Percentiles rank a stretch among this genome's conserved stretches.
Conservation (phyloP, 64 coral and sea anemone genomes). For the Astreopora myriophthalma region DNA sequence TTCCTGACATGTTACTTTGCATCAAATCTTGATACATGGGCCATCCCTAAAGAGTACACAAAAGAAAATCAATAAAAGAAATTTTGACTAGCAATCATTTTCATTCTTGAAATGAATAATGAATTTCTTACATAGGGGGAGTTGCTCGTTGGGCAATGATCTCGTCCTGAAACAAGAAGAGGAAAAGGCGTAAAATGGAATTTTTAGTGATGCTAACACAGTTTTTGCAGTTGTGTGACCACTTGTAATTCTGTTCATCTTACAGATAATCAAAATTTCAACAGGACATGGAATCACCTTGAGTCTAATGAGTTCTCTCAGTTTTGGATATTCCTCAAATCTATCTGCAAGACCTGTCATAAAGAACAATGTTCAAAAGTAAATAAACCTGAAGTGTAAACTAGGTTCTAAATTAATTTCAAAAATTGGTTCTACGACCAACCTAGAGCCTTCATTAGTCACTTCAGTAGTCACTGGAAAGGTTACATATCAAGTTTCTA, state of each 20-base stretch:
- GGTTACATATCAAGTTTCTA: not conserved
- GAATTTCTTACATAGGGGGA: slow-evolving; percentile 90
- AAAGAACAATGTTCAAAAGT: not conserved
- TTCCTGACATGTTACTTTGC: no score
- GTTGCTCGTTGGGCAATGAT: slow-evolving; percentile 87
- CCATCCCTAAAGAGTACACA: no score
- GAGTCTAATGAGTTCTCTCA: slow-evolving; percentile 92
- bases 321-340: slow-evolving; percentile 98
- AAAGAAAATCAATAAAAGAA: not conserved
- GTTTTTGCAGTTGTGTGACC: no score
- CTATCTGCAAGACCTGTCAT: slow-evolving; percentile 87
- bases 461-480: no score
- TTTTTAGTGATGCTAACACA: no score
- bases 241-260: no score
- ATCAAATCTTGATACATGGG: not conserved
- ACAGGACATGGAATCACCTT: slow-evolving; percentile 62
- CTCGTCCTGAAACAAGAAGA: slow-evolving; percentile 81
- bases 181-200: not conserved
- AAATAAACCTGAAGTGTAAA: no score
- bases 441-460: no score
- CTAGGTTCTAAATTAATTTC: no score
- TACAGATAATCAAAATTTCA: no score
- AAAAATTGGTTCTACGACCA: no score
- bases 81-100: no score
- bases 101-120: not conserved